Evolutionary conservation across 2,888 invertebrate genomes (phyloP).

Genomic region (Rosalia funebris): DNA sequence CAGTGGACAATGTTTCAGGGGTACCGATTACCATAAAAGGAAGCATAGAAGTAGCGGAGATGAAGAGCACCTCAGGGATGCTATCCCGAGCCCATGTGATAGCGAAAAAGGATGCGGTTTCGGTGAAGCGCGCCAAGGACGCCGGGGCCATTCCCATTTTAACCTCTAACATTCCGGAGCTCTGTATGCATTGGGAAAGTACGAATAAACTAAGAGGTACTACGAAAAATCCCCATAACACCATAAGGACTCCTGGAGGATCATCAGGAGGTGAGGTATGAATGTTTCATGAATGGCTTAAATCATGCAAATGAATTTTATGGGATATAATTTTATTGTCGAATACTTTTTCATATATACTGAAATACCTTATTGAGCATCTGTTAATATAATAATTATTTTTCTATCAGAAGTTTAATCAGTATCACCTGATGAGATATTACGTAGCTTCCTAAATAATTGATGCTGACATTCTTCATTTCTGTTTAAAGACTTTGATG

Average conservation of each 20-base stretch:
- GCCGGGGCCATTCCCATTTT: slow-evolving; percentile 81
- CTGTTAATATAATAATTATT: too few relatives aligned
- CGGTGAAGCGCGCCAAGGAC: slow-evolving; percentile 69
- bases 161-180: slow-evolving; percentile 87
- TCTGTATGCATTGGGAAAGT: slow-evolving; percentile 90
- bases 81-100: slow-evolving; percentile 62
- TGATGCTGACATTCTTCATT: too few relatives aligned
- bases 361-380: too few relatives aligned
- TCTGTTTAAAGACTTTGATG: too few relatives aligned
- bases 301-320: too few relatives aligned
- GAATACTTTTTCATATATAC: too few relatives aligned
- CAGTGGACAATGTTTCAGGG: slow-evolving; percentile 67
- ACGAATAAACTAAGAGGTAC: slow-evolving; percentile 81
- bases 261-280: slow-evolving; percentile 89
- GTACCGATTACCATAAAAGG: slow-evolving; percentile 89
- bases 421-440: too few relatives aligned
- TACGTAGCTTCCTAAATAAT: too few relatives aligned
- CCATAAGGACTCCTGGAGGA: slow-evolving; percentile 80
- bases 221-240: slow-evolving; percentile 86
- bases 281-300: too few relatives aligned
- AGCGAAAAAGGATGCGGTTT: slow-evolving; percentile 75
- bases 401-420: too few relatives aligned
- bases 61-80: slow-evolving; percentile 77
- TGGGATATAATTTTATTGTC: too few relatives aligned
- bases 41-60: slow-evolving; percentile 57